A percentile compares a stretch with the other conserved stretches of the same genome.
Evolutionary conservation across 2,888 invertebrate species (phyloP).

Genomic region (Clepsis dumicolana): DNA sequence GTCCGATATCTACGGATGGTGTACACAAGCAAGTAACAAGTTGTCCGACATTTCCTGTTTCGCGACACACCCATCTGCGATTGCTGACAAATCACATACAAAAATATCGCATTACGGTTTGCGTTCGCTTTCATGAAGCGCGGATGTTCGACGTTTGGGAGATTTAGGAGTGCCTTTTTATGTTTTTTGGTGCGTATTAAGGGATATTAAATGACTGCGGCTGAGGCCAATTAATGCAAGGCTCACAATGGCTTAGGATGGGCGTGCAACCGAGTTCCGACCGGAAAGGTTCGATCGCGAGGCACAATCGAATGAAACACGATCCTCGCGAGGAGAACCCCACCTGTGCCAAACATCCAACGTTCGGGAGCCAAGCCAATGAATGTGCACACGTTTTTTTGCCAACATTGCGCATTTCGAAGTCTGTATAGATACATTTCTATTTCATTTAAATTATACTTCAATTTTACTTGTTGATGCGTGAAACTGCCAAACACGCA

Average conservation of each 20-base stretch:
- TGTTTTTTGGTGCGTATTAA: conserved; percentile 68
- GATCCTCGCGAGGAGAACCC: conserved; percentile 66
- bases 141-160: conserved; percentile 74
- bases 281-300: conserved; percentile 80
- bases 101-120: conserved; percentile 81
- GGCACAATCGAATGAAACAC: conserved; percentile 71
- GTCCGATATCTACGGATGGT: conserved; percentile 55
- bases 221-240: conserved; percentile 78
- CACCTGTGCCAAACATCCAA: conserved; percentile 68
- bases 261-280: conserved; percentile 81
- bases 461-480: conserved; percentile 21
- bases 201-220: conserved; percentile 82
- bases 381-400: conserved; percentile 53
- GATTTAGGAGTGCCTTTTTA: conserved; percentile 70
- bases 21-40: conserved; percentile 66
- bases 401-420: conserved; percentile 52
- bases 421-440: conserved; percentile 42
- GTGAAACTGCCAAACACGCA: neutral
- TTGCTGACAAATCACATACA: conserved; percentile 76
- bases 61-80: conserved; percentile 76
- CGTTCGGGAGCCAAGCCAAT: conserved; percentile 45
- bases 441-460: conserved; percentile 13
- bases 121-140: conserved; percentile 61
- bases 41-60: conserved; percentile 79
- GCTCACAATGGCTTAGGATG: conserved; percentile 65